phyloP scores from a whole-genome alignment of 2,797 vertebrate genomes.

The Anniella stebbinsi region DNA sequence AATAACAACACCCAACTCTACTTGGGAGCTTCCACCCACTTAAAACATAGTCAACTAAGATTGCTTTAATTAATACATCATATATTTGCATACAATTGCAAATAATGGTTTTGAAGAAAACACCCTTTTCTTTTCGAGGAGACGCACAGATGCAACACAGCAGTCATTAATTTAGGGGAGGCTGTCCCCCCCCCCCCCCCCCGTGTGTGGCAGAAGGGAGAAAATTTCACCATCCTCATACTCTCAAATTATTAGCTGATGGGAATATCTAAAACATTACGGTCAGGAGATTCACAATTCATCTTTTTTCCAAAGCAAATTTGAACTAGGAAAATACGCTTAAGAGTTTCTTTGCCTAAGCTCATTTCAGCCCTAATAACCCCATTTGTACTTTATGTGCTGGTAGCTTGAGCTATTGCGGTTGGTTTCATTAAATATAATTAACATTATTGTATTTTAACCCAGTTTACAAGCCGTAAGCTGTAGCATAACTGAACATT shows the following conservation, averaged over 20 bases:
- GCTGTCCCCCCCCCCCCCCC: no score
- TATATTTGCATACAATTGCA: neutral
- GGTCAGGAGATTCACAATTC: neutral
- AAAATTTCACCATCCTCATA: neutral
- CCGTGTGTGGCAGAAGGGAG: neutral
- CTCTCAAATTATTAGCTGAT: neutral
- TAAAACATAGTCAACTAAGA: neutral
- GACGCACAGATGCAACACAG: neutral
- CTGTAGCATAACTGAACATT: neutral
- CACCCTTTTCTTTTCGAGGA: neutral
- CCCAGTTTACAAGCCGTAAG: neutral
- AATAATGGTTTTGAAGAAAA: neutral
- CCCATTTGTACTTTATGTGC: neutral
- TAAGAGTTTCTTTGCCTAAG: neutral
- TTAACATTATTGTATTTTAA: neutral
- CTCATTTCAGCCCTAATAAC: neutral
- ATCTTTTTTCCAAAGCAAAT: neutral
- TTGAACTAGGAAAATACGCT: neutral
- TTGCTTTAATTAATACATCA: neutral
- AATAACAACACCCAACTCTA: neutral
- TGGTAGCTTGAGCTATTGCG: neutral
- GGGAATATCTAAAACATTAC: neutral
- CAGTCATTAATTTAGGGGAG: neutral
- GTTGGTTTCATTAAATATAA: neutral
- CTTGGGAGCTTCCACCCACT: neutral